Percentiles rank a stretch among this genome's conserved stretches.
phyloP scores from a whole-genome alignment of 1,140 invertebrate species.

The Lithobius niger region DNA sequence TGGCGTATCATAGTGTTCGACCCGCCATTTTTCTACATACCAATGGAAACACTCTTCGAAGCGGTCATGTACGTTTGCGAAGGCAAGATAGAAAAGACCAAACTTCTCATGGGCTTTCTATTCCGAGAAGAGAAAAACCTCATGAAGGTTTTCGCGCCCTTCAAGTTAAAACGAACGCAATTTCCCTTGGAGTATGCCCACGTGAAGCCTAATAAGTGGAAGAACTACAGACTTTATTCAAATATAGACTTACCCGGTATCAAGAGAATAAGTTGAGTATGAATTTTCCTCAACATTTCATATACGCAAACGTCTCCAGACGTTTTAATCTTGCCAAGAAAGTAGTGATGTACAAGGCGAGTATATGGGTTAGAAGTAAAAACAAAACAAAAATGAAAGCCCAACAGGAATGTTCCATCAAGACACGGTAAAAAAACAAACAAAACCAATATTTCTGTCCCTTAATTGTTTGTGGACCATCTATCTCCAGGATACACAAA shows the following conservation, averaged over 20 bases:
- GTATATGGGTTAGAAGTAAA: too few species aligned
- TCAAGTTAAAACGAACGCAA: conserved; percentile 15
- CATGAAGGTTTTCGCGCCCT: conserved; percentile 13
- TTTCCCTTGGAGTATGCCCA: conserved; percentile 18
- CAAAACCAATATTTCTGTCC: too few species aligned
- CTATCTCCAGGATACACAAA: too few species aligned
- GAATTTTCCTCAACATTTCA: too few species aligned
- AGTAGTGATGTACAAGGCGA: too few species aligned
- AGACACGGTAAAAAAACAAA: too few species aligned
- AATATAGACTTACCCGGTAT: conserved; percentile 19
- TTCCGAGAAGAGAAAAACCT: conserved; percentile 15
- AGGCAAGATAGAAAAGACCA: conserved; percentile 10
- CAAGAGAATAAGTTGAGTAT: too few species aligned
- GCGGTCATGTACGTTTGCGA: conserved; percentile 16
- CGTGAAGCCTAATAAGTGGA: conserved; percentile 19
- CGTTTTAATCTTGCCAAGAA: too few species aligned
- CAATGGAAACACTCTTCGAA: conserved; percentile 14
- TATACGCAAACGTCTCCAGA: too few species aligned
- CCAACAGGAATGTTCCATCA: too few species aligned
- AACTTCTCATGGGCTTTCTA: conserved; percentile 18
- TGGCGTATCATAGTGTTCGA: conserved; percentile 18
- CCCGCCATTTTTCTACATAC: conserved; percentile 19
- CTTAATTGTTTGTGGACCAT: too few species aligned
- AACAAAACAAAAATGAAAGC: too few species aligned
- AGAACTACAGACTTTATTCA: conserved; percentile 17